Percentiles rank a stretch among this genome's conserved stretches.
Evolutionary conservation across 2,888 invertebrate genomes (phyloP).

Genomic region (Trissonchulus latispiculum): DNA sequence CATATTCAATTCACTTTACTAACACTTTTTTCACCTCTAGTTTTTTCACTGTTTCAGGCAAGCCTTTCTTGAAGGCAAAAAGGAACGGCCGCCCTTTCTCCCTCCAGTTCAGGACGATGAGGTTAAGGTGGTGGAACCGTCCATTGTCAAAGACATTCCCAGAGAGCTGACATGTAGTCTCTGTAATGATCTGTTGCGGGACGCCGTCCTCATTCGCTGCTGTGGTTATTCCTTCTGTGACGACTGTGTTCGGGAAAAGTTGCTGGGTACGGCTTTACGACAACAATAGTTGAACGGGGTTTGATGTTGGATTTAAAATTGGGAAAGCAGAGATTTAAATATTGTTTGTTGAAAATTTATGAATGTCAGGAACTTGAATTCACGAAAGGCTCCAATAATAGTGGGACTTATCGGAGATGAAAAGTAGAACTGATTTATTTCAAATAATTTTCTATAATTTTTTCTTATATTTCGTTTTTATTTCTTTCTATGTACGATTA

Average conservation of each 20-base stretch:
- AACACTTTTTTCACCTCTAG: not conserved
- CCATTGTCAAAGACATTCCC: constrained; percentile 57
- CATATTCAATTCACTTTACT: not conserved
- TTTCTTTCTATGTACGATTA: no score
- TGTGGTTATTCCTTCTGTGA: constrained; percentile 98
- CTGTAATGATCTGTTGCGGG: constrained; percentile 79
- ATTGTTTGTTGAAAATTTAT: no score
- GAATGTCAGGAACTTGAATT: no score
- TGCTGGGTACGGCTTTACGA: no score
- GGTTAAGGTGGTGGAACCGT: constrained; percentile 27
- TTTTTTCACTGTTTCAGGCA: constrained; percentile 56
- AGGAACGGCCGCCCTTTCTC: constrained; percentile 58
- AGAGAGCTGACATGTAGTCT: constrained; percentile 82
- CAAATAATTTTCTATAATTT: no score
- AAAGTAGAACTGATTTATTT: no score
- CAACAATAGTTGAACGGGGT: no score
- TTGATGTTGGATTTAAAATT: no score
- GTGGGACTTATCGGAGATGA: no score
- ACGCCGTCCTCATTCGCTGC: constrained; percentile 95
- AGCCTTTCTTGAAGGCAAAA: constrained; percentile 66
- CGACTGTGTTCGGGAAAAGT: constrained; percentile 60
- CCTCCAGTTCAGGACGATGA: constrained; percentile 50
- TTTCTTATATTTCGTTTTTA: no score
- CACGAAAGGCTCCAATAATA: no score
- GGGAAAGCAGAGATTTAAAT: no score